Evolutionary conservation across 2,797 vertebrate species (phyloP), one percentile per base, ranked within the genome.

Genomic region (Sphaeramia orbicularis): DNA sequence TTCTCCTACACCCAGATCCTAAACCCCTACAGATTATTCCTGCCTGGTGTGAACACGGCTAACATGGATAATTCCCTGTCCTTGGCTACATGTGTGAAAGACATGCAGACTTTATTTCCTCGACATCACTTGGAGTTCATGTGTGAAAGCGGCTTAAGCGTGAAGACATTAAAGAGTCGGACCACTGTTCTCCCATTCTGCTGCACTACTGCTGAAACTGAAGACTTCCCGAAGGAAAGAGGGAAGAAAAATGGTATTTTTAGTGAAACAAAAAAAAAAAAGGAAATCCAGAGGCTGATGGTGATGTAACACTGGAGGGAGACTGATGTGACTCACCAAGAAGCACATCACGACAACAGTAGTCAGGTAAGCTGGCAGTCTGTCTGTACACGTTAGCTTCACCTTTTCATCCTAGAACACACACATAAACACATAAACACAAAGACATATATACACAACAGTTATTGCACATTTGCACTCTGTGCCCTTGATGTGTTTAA

Each of bases 351-450:
- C 91, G 59, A 95, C 89, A 43, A 97, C 59, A 21, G 94, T 95
- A 4, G 95, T 96, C 74, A 96, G 14, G 78, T 99, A 99, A 19
- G 96, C 97, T 7, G 96, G 97, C 70, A 96, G 88, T 44, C 98
- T 94, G 83, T 99, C 97, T 57, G 87, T 96, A 89, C 97, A 99
- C 0, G 98, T 99, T 86, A 99, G 92, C 86, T 99, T 99, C 83
- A 96, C 95, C 86, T 97, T 96, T 81, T 95, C 95, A 0, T 82
- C 90, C 96, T 99, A 59, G n/a, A 92, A 69, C 16, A 66, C 45
- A 32, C 19, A 51, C 14, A 50, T 47, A 37, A 48, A 45, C 35
- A 59, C 58, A 35, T 42, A 48, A 49, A 47, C 36, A 27, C 35
- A 62, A 53, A 54, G 24, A 47, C 24, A 35, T 37, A 41, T 13